Evolutionary conservation across 2,113 vertebrate species (phyloP).

Genomic region (Dryoscopus gambensis): DNA sequence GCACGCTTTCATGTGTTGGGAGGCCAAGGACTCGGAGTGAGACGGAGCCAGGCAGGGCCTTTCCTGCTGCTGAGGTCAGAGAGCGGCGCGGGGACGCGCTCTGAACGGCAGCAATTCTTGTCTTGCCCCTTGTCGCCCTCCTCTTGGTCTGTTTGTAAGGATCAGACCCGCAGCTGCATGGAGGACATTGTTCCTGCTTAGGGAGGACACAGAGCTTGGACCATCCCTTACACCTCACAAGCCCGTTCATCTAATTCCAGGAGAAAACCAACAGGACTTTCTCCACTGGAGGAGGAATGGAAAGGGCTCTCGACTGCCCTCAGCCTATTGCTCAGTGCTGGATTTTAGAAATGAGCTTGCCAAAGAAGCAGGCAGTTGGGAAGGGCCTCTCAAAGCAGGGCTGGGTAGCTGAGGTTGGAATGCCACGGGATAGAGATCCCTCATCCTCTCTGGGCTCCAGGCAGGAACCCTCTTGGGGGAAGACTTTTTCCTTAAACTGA

Average conservation of each 20-base stretch:
- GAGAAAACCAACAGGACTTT: neutral
- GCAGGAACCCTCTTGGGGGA: neutral
- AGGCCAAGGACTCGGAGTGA: neutral
- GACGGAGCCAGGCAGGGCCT: neutral
- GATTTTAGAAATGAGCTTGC: neutral
- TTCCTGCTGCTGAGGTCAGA: neutral
- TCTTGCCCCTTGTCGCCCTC: neutral
- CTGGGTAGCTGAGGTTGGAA: neutral
- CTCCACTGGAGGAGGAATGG: neutral
- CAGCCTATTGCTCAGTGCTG: neutral
- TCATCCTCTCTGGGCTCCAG: neutral
- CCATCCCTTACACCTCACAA: neutral
- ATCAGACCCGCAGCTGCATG: neutral
- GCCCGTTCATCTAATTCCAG: neutral
- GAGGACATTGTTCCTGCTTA: neutral
- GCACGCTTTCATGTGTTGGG: neutral
- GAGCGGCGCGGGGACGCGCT: fast-evolving
- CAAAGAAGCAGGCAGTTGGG: neutral
- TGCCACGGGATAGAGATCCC: neutral
- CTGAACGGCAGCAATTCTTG: neutral
- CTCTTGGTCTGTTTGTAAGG: neutral
- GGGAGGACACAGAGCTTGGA: neutral
- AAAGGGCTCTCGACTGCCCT: neutral
- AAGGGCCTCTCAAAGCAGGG: neutral
- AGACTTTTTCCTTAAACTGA: neutral